Evolutionary conservation across 2,797 vertebrate species (phyloP), one percentile per base, ranked within the genome.

Genomic region (Enteromius argenteus): DNA sequence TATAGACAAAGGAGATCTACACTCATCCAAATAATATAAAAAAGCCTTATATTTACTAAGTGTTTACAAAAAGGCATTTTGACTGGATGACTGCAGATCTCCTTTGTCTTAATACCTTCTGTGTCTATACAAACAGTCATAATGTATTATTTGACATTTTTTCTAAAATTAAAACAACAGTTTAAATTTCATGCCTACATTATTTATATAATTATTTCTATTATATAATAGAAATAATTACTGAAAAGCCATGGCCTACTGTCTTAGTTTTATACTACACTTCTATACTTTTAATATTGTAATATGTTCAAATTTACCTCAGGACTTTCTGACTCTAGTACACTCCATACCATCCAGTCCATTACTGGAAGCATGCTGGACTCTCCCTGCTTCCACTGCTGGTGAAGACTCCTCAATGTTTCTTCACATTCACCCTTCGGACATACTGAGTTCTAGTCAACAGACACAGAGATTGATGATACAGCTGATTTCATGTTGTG

Each of bases 301-400:
- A 44, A 44, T 44, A 44, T 44, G 42, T 11, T 44, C 42, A 44
- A 44, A 46, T 46, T 64, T 35, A 89, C 89, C 87, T 85, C 58
- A 9, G 72, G 32, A 37, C 15, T 35, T 5, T 80, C 27, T 39
- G 76, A 64, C 11, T 78, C 66, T 3, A 88, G 15, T 2, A 89
- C 27, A 27, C n/a, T 79, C 81, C 84, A 85, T 58, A 90, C 75
- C 9, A 88, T 83, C 49, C 84, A 85, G 53, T 90, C 88, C 87
- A 89, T 84, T 19, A 86, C 68, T 19, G 88, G 80, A 19, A 89
- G 87, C 7, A 88, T 74, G 77, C 75, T 88, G 82, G 39, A 72
- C 39, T 82, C 51, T 19, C 88, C 87, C 64, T 49, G 83, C 80
- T 80, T 89, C 86, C 86, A 90, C 74, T 78, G 42, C 60, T 37